phyloP scores from a whole-genome alignment of 2,797 vertebrate species.

The Buceros bicornis region DNA sequence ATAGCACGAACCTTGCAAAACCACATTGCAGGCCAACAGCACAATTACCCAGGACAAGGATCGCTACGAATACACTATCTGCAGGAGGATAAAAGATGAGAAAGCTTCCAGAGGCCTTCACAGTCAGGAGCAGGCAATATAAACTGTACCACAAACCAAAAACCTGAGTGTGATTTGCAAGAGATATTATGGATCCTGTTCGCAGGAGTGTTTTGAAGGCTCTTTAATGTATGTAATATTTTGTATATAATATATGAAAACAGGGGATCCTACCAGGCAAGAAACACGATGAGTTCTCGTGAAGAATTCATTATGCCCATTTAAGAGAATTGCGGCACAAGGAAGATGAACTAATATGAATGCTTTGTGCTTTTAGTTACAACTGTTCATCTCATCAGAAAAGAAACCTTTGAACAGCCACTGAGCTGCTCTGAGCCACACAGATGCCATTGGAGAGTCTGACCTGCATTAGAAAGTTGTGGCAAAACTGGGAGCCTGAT shows the following conservation, averaged over 20 bases:
- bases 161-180: not conserved
- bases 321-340: not conserved
- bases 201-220: not conserved
- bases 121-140: not conserved
- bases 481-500: not conserved
- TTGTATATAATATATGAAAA: not conserved
- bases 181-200: not conserved
- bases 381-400: not conserved
- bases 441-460: not conserved
- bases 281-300: not conserved
- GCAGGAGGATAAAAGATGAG: not conserved
- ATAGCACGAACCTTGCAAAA: not conserved
- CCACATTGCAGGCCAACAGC: not conserved
- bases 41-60: not conserved
- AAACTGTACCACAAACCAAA: not conserved
- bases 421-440: not conserved
- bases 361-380: not conserved
- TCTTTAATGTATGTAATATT: not conserved
- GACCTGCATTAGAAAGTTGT: not conserved
- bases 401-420: not conserved
- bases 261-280: not conserved
- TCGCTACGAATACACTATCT: not conserved
- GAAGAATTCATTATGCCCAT: not conserved
- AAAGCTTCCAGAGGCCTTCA: not conserved
- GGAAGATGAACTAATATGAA: not conserved